Evolutionary conservation across 2,888 invertebrate genomes (phyloP), one percentile per base, ranked within the genome.

Genomic region (Drosophila fungiperda): DNA sequence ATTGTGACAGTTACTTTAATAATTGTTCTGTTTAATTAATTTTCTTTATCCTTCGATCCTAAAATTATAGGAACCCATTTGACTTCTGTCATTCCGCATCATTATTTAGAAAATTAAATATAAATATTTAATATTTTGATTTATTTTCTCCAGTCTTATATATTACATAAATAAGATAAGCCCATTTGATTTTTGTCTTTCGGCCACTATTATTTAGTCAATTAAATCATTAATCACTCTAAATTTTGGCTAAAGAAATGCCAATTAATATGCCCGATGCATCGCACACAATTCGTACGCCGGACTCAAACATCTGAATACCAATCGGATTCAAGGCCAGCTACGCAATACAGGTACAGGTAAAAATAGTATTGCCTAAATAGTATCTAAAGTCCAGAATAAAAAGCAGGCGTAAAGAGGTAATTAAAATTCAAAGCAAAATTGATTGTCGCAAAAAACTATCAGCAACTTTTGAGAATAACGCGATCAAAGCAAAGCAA

Each of bases 401-500:
- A 57, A 70, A 65, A 62, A 79, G 76, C 45, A 12, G 45, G 62
- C 72, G 81, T 79, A 77, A 79, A 82, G 75, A 80, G 62, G 82
- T 72, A 71, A 90, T 90, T 79, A 87, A 86, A 87, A 87, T 90
- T 77, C 82, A 53, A 68, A 72, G 74, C 72, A 69, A 67, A 58
- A 61, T 73, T 64, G 61, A 50, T 68, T 48, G 57, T 52, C 68
- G 68, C 29, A 72, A 66, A 79, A 78, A 85, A 82, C 80, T 87
- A 86, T 82, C 73, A 77, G 65, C 65, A 75, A 52, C 64, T 60
- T 65, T 60, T 26, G 33, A 42, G 66, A 73, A 72, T 57, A 67
- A 57, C 57, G 67, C 58, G 61, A 65, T 59, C 67, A 77, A 73
- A 62, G 50, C 60, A 61, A 45, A 8, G 38, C 8, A 50, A 55